Evolutionary conservation across 2,888 invertebrate genomes (phyloP).

Genomic region (Hipparchia semele): DNA sequence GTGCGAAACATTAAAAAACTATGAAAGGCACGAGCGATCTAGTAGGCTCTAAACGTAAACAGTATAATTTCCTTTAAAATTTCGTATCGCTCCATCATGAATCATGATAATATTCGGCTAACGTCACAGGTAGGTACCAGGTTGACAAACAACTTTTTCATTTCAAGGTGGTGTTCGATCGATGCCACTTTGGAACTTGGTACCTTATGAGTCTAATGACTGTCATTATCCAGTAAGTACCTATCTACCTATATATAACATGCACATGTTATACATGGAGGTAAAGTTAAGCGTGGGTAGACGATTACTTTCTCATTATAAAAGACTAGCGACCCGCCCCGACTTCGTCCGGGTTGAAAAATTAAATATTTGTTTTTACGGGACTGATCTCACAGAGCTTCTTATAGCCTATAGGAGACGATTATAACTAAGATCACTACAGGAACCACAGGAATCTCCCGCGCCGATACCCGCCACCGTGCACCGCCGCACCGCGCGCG

Average conservation of each 20-base stretch:
- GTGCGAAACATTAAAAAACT: background rate
- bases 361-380: too few species aligned
- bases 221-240: constrained; percentile 40
- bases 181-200: constrained; percentile 19
- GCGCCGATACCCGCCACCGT: too few species aligned
- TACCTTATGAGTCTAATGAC: constrained; percentile 37
- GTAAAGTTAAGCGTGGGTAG: too few species aligned
- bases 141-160: constrained; percentile 19
- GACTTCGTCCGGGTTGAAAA: too few species aligned
- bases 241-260: background rate
- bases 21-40: background rate
- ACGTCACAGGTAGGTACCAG: constrained; percentile 3
- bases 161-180: constrained; percentile 24
- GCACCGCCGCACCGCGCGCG: too few species aligned
- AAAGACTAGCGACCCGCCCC: too few species aligned
- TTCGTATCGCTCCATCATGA: constrained; percentile 1
- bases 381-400: too few species aligned
- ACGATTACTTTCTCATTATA: too few species aligned
- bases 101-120: constrained; percentile 3
- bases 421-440: too few species aligned
- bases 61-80: background rate
- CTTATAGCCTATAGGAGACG: too few species aligned
- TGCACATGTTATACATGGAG: too few species aligned
- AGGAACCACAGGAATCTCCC: too few species aligned
- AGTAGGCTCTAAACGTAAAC: background rate